These are phyloP conservation scores for Crotalus horridus DNA, from an alignment of 2,113 vertebrate genomes.

Conservation along the genomic window DNA sequence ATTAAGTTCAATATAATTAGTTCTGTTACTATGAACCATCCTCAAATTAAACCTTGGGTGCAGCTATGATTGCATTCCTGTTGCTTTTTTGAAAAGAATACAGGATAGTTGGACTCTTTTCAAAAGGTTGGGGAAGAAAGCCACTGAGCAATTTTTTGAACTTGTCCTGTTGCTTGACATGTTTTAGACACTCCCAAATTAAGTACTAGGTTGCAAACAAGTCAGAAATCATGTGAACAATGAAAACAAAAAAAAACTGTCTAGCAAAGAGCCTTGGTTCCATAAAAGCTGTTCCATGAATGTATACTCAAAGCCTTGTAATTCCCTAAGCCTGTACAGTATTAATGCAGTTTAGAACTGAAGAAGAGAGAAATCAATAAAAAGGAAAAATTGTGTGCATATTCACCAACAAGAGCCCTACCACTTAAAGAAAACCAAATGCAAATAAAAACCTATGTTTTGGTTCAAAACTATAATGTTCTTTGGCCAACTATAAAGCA, in stretches of 20 bases:
- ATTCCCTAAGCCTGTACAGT: not conserved
- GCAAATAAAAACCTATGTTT: not conserved
- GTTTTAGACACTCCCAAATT: not conserved
- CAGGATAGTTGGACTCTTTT: not conserved
- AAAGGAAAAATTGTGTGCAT: no score
- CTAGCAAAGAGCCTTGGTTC: not conserved
- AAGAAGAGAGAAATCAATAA: no score
- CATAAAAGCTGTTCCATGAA: not conserved
- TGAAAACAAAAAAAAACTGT: not conserved
- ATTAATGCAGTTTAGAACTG: no score
- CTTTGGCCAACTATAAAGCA: not conserved
- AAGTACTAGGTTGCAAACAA: not conserved
- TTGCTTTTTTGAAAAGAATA: not conserved
- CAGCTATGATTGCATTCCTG: not conserved
- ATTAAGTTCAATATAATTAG: not conserved
- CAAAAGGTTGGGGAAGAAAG: not conserved
- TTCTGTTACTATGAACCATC: not conserved
- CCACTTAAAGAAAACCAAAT: not conserved
- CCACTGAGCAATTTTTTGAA: not conserved
- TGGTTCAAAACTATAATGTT: not conserved
- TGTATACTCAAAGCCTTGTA: not conserved
- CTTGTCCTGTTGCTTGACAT: not conserved
- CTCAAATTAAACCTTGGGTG: not conserved
- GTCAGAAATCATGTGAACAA: not conserved
- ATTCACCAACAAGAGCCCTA: not conserved